These are phyloP conservation scores for Lophotriccus pileatus DNA, from an alignment of 2,797 vertebrate species.

Conservation along the genomic window DNA sequence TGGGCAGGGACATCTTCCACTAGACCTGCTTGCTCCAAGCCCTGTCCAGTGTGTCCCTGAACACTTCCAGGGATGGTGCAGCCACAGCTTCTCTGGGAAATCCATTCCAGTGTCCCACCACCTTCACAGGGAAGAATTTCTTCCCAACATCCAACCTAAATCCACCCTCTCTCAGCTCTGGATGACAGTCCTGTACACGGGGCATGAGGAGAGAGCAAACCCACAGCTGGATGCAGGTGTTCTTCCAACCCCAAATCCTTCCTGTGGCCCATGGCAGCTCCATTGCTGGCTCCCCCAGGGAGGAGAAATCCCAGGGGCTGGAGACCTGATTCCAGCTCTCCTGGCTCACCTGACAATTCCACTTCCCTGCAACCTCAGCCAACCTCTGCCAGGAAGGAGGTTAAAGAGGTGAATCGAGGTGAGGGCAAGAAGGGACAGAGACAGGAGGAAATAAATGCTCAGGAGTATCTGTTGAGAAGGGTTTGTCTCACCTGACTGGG, in stretches of 20 bases:
- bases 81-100: background rate
- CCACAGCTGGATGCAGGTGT: background rate
- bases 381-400: background rate
- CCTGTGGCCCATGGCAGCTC: background rate
- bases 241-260: background rate
- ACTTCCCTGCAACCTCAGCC: slow-evolving; percentile 16
- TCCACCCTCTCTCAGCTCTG: background rate
- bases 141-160: background rate
- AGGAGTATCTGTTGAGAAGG: background rate
- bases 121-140: background rate
- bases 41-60: background rate
- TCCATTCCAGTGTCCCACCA: background rate
- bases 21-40: fast-evolving
- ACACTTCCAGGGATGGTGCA: background rate
- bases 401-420: background rate
- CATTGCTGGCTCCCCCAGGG: background rate
- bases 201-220: background rate
- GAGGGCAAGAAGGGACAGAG: background rate
- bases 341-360: background rate
- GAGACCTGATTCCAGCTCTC: no score
- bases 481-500: background rate
- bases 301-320: background rate
- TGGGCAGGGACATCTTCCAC: background rate
- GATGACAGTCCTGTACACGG: fast-evolving
- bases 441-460: background rate